These are phyloP conservation scores for Gisinianus flammeolus DNA, from an alignment of 2,888 invertebrate genomes.

Conservation along the genomic window DNA sequence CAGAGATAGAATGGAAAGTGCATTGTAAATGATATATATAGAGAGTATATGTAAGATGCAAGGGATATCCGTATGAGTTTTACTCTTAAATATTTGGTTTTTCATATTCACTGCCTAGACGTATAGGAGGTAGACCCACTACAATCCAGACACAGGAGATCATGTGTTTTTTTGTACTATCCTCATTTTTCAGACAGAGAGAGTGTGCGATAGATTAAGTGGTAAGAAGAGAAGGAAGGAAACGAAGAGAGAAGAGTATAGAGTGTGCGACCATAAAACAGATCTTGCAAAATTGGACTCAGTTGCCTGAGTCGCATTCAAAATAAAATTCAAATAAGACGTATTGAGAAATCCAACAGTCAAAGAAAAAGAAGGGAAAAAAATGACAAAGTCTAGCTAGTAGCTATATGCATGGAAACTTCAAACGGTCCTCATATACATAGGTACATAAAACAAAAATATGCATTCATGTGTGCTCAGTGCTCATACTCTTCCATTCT, in stretches of 20 bases:
- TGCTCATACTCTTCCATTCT: too few species aligned
- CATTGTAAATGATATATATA: too few species aligned
- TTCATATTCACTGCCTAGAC: too few species aligned
- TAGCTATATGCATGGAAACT: conserved; percentile 18
- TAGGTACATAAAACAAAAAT: conserved; percentile 27
- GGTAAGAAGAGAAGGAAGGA: conserved; percentile 1
- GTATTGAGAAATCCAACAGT: conserved; percentile 12
- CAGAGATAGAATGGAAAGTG: background rate
- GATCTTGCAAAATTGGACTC: conserved; percentile 40
- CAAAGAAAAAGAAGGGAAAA: conserved; percentile 29
- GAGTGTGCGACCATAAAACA: conserved; percentile 32
- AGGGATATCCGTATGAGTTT: too few species aligned
- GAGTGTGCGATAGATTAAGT: too few species aligned
- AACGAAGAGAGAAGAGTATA: conserved; percentile 1
- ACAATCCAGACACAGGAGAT: too few species aligned
- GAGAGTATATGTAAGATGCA: too few species aligned
- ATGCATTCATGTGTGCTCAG: background rate
- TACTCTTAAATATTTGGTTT: too few species aligned
- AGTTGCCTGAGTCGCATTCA: conserved; percentile 34
- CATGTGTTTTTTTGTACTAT: too few species aligned
- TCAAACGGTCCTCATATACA: conserved; percentile 38
- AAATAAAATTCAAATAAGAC: conserved; percentile 39
- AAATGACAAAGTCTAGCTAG: conserved; percentile 35
- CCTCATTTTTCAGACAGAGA: too few species aligned
- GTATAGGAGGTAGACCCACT: too few species aligned